phyloP scores from a whole-genome alignment of 2,797 vertebrate species.

The Gouania willdenowi region DNA sequence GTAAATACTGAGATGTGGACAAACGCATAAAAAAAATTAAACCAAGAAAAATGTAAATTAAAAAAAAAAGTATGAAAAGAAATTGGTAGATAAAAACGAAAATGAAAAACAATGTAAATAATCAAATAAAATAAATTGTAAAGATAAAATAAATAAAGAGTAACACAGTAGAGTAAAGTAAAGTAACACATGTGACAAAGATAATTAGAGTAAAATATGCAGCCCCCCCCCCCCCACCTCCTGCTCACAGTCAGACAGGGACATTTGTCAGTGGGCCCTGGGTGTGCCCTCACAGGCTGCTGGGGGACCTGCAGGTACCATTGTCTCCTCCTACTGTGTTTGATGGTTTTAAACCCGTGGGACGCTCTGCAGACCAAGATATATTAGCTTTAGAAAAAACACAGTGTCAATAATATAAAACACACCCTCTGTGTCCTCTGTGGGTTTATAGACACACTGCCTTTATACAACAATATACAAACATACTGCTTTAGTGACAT shows the following conservation, averaged over 20 bases:
- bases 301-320: slow-evolving; percentile 64
- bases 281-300: slow-evolving; percentile 66
- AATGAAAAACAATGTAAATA: too few relatives aligned
- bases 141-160: too few relatives aligned
- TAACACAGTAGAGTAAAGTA: too few relatives aligned
- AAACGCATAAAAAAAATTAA: too few relatives aligned
- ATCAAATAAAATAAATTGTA: too few relatives aligned
- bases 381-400: slow-evolving; percentile 49
- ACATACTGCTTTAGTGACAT: too few relatives aligned
- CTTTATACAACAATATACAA: too few relatives aligned
- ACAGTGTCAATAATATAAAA: slow-evolving; percentile 60
- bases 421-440: slow-evolving; percentile 44
- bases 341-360: slow-evolving; percentile 45
- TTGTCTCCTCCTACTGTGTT: slow-evolving; percentile 57
- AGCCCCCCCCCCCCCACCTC: slow-evolving; percentile 73
- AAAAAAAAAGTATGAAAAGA: too few relatives aligned
- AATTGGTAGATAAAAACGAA: too few relatives aligned
- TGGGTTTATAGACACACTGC: too few relatives aligned
- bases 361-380: slow-evolving; percentile 59
- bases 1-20: too few relatives aligned
- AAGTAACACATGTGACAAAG: slow-evolving; percentile 74
- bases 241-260: slow-evolving; percentile 74
- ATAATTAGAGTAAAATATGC: slow-evolving; percentile 82
- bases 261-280: slow-evolving; percentile 79
- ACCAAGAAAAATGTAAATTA: too few relatives aligned